Conservation (phyloP, 2,113 vertebrate genomes). For the Bos taurus region DNA sequence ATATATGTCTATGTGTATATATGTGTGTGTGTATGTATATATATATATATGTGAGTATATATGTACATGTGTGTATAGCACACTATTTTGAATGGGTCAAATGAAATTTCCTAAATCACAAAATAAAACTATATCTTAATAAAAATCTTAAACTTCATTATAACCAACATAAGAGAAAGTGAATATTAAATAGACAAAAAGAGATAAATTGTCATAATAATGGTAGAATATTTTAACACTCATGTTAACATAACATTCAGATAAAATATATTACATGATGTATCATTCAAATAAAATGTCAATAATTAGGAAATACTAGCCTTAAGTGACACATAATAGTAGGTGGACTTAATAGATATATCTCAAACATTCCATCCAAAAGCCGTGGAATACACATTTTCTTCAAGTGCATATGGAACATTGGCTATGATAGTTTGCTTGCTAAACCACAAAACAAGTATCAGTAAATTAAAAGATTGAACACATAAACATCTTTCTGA, state of each 20-base stretch:
- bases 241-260: background rate
- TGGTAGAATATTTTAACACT: background rate
- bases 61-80: background rate
- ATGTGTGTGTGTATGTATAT: rapidly evolving
- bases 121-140: background rate
- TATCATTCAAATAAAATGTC: background rate
- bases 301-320: background rate
- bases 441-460: background rate
- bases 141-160: background rate
- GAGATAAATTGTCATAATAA: background rate
- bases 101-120: background rate
- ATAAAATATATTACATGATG: background rate
- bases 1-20: background rate
- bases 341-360: background rate
- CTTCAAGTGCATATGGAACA: background rate
- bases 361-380: background rate
- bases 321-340: background rate
- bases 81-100: background rate
- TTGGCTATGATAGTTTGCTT: background rate
- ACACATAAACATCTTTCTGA: background rate
- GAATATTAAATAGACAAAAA: background rate
- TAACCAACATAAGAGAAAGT: background rate
- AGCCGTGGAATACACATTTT: background rate
- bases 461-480: background rate
- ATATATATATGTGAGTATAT: background rate